Conservation (phyloP, 2,113 vertebrate genomes). For the Vanacampus margaritifer region DNA sequence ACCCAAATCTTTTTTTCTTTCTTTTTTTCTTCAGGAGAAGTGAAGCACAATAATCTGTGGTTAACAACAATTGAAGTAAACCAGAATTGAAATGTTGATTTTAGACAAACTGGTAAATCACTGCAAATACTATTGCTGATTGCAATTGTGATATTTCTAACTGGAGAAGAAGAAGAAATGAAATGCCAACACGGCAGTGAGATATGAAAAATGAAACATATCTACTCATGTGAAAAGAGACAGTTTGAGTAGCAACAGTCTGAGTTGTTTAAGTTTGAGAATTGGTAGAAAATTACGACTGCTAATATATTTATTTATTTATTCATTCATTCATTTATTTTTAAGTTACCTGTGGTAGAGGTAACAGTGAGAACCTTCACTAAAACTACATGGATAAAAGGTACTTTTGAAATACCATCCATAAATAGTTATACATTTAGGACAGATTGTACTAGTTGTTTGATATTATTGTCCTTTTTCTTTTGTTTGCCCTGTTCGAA, state of each 20-base stretch:
- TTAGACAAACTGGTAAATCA: not conserved
- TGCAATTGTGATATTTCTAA: not conserved
- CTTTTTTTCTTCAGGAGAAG: not conserved
- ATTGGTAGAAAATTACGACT: no score
- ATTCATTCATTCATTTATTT: no score
- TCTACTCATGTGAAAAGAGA: slow-evolving; percentile 15
- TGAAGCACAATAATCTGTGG: not conserved
- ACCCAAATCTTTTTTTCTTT: not conserved
- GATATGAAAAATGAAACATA: slow-evolving; percentile 60
- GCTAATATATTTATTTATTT: no score
- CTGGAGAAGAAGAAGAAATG: slow-evolving; percentile 4
- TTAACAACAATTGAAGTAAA: not conserved
- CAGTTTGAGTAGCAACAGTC: slow-evolving; percentile 27
- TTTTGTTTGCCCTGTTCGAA: not conserved
- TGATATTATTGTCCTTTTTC: not conserved
- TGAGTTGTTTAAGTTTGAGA: no score
- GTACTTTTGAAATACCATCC: not conserved
- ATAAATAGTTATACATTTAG: not conserved
- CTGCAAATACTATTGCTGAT: not conserved
- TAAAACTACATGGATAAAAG: not conserved
- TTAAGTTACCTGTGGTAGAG: no score
- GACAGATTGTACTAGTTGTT: not conserved
- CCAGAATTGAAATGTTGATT: not conserved
- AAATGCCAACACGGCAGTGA: slow-evolving; percentile 38
- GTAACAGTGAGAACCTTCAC: not conserved